Evolutionary conservation across 1,140 invertebrate species (phyloP), one percentile per base, ranked within the genome.

Genomic region (Trypoxylus dichotomus): DNA sequence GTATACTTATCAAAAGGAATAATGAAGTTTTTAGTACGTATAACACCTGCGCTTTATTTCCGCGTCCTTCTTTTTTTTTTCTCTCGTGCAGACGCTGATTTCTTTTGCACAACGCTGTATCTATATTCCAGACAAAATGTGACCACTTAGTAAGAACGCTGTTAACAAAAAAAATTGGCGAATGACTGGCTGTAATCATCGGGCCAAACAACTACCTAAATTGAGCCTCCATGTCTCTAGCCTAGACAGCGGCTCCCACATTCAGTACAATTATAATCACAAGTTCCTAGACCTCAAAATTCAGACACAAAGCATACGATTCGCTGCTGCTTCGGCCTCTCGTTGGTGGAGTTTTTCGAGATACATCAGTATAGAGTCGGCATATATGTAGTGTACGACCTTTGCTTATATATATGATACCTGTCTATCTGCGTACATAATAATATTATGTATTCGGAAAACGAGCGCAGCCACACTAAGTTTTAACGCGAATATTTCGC

Each of bases 131-230:
- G 60, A 68, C 60, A 29, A 68, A 68, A 68, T 68, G 60, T 68
- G 60, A 68, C 60, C 60, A 68, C 27, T 68, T 68, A 68, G 60
- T 68, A 68, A 68, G 60, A 68, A 29, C 60, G 60, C 24, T 68
- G 60, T 25, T 68, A 68, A 68, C 60, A 29, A 68, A 68, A 68
- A 68, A 68, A 68, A 68, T 68, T 68, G 60, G 60, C 60, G 60
- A 68, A 68, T 68, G 60, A 68, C 60, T 68, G 27, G 60, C 60
- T 29, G 60, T 68, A 68, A 68, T 68, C 60, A 68, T 29, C 60
- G 60, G 60, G 60, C 60, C 60, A 68, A 68, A 68, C 60, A 68
- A 68, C 60, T 68, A 68, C 60, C 60, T 68, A 68, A 68, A 68
- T 68, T 68, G 60, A 68, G 60, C 60, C 60, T 68, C 60, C 60